Conservation (phyloP, 2,113 vertebrate genomes). For the Lepus americanus region DNA sequence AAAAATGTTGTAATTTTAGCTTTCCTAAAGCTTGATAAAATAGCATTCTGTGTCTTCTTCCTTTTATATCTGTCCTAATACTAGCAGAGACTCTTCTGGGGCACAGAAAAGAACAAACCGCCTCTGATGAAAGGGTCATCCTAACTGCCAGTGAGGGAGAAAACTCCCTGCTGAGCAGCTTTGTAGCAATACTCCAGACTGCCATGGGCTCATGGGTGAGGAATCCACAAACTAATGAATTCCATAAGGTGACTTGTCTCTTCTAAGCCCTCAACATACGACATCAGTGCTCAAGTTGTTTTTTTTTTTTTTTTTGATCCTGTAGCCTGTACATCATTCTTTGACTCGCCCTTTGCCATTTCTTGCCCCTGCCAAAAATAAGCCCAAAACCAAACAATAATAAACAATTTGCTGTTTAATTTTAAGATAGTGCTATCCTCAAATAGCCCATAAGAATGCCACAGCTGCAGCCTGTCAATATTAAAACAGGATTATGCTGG, state of each 20-base stretch:
- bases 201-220: neutral
- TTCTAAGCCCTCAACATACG: neutral
- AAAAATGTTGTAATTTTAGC: neutral
- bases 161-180: slow-evolving; percentile 13
- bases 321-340: neutral
- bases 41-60: neutral
- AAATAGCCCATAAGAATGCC: neutral
- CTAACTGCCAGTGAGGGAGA: neutral
- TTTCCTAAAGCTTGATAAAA: neutral
- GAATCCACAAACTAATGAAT: slow-evolving; percentile 53
- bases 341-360: slow-evolving; percentile 1
- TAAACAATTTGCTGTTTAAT: slow-evolving; percentile 40
- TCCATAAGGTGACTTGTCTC: slow-evolving; percentile 52
- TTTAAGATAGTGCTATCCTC: neutral
- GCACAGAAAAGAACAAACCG: neutral
- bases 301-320: neutral
- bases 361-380: neutral
- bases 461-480: neutral
- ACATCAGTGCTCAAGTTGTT: neutral
- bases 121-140: slow-evolving; percentile 47
- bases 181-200: neutral
- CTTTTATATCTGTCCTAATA: neutral
- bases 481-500: neutral
- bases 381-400: neutral
- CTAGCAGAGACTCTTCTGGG: neutral